Evolutionary conservation across 2,888 invertebrate genomes (phyloP).

Genomic region (Morpho achilles): DNA sequence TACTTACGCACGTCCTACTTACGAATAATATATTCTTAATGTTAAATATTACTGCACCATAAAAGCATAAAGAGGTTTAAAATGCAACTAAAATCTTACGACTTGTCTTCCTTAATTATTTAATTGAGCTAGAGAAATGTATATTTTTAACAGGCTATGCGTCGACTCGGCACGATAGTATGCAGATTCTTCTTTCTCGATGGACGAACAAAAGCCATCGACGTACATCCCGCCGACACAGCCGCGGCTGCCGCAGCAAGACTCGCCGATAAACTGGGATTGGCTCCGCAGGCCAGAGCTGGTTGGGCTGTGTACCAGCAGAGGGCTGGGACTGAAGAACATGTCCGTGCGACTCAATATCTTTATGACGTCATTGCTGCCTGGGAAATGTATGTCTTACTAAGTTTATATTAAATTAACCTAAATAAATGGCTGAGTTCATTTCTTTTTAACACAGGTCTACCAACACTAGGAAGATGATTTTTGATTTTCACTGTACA

Average conservation of each 20-base stretch:
- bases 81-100: no score
- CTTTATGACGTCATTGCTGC: constrained; percentile 95
- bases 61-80: no score
- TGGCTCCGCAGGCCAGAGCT: constrained; percentile 84
- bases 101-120: no score
- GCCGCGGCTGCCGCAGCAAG: constrained; percentile 94
- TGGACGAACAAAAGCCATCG: constrained; percentile 96
- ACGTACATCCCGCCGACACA: constrained; percentile 96
- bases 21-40: no score
- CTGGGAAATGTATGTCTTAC: constrained; percentile 90
- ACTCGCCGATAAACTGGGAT: constrained; percentile 91
- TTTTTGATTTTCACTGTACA: no score
- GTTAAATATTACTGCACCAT: no score
- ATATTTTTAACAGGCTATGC: constrained; percentile 85
- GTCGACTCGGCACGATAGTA: constrained; percentile 93
- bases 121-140: no score
- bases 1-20: no score
- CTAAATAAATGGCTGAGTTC: no score
- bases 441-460: no score
- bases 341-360: constrained; percentile 94
- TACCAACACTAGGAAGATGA: no score
- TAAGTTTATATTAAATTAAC: no score
- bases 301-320: constrained; percentile 98
- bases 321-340: constrained; percentile 91
- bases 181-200: constrained; percentile 97